Evolutionary conservation across 2,113 vertebrate species (phyloP), one percentile per base, ranked within the genome.

Genomic region (Macaca fascicularis): DNA sequence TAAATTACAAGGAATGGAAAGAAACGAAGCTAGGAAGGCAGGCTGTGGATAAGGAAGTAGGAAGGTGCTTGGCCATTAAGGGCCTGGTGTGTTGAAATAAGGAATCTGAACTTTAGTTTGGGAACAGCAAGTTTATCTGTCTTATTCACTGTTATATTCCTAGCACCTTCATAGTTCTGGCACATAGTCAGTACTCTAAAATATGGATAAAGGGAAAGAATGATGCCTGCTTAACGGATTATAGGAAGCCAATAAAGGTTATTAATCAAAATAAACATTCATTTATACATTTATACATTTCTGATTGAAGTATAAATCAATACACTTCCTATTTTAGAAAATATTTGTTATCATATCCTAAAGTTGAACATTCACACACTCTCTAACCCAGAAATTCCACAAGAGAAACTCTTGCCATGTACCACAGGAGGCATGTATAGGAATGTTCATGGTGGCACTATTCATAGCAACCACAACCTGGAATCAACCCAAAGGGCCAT

Each of bases 191-290:
- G n/a, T 81, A 17, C 25, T 90, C 92, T 25, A 75, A 67, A 87
- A 80, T 32, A 78, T 16, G 43, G 90, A 90, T 0, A 67, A 70
- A 75, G 52, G 76, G 22, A 85, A 87, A 30, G 30, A 88, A 61
- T 67, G n/a, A 76, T 11, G 8, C 57, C 22, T 27, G 17, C 57
- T 30, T 72, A 86, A 40, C 0, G 35, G 43, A 89, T 57, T 43
- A 57, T 35, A 78, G 27, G 76, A 97, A 90, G 30, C 40, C 70
- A 69, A n/a, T 72, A 6, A 74, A 90, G 61, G 91, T 35, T 10
- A 76, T 35, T 61, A 79, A 85, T 72, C 75, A 79, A 40, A 94
- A 96, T 80, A 86, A 89, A 59, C n/a, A 92, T 13, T 90, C 30
- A 75, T 30, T 64, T 64, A 64, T 64, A 61, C 25, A 61, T 61